Percentiles rank a stretch among this genome's conserved stretches.
phyloP scores from a whole-genome alignment of 2,113 vertebrate genomes.

The Cyprinodon tularosa region DNA sequence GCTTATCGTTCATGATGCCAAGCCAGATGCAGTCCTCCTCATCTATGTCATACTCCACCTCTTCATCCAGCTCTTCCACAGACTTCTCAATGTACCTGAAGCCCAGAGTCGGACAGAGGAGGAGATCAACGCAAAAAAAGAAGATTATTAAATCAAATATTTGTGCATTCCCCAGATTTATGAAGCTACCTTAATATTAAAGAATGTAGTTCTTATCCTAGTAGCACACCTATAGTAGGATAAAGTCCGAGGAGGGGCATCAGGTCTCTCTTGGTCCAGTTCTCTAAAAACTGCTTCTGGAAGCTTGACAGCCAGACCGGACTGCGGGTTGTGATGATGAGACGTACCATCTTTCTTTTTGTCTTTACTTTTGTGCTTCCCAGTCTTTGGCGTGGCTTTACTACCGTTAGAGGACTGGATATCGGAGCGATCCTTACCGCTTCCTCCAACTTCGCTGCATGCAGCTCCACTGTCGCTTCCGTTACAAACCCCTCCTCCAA shows the following conservation, averaged over 20 bases:
- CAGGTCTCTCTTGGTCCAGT: conserved; percentile 92
- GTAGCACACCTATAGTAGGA: conserved; percentile 92
- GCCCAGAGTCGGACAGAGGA: conserved; percentile 7
- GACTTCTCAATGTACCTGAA: conserved; percentile 98
- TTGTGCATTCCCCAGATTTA: neutral
- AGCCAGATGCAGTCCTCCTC: conserved; percentile 99
- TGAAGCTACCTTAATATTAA: neutral
- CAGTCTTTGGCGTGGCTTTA: conserved; percentile 88
- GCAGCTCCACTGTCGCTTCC: conserved; percentile 74
- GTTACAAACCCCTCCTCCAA: conserved; percentile 71
- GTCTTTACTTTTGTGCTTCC: conserved; percentile 98
- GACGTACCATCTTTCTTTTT: conserved; percentile 91
- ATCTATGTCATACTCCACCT: conserved; percentile 98
- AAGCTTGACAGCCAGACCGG: conserved; percentile 90
- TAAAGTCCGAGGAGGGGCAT: conserved; percentile 88
- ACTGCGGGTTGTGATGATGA: conserved; percentile 87
- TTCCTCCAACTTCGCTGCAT: conserved; percentile 81
- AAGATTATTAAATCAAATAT: conserved; percentile 1
- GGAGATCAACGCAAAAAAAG: conserved; percentile 9
- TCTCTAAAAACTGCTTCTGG: conserved; percentile 96
- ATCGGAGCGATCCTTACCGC: conserved; percentile 90
- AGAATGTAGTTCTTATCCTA: neutral
- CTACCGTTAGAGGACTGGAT: conserved; percentile 82
- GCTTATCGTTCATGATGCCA: conserved; percentile 97
- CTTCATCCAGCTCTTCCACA: conserved; percentile 95